Evolutionary conservation across 2,113 vertebrate genomes (phyloP).

Genomic region (Balaeniceps rex): DNA sequence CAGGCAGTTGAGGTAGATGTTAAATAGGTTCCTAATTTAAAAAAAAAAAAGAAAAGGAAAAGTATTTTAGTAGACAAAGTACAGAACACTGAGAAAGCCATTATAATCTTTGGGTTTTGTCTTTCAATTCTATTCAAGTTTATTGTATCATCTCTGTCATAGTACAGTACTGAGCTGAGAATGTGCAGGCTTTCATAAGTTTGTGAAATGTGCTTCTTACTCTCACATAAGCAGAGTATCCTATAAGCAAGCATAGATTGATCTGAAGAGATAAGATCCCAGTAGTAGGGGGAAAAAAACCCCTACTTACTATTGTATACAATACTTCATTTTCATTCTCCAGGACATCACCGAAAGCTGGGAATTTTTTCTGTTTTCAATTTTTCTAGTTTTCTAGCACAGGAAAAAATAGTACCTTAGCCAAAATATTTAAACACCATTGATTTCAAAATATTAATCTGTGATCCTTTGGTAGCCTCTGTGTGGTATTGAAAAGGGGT

Average conservation of each 20-base stretch:
- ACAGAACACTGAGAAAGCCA: neutral
- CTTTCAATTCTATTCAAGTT: neutral
- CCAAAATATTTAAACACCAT: neutral
- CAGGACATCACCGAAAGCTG: neutral
- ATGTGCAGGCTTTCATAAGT: neutral
- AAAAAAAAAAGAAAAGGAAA: neutral
- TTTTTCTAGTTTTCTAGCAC: neutral
- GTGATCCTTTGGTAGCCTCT: neutral
- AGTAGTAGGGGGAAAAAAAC: neutral
- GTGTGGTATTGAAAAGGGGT: neutral
- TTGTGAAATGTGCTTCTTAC: neutral
- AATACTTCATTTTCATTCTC: neutral
- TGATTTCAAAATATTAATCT: neutral
- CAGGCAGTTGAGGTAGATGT: neutral
- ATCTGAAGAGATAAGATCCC: neutral
- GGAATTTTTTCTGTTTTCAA: neutral
- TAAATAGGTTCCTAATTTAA: neutral
- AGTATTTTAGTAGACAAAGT: neutral
- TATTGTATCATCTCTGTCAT: neutral
- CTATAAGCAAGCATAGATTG: neutral
- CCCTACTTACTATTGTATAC: neutral
- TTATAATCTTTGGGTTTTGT: neutral
- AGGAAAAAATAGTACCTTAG: neutral
- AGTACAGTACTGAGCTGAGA: neutral
- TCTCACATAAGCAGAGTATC: neutral